phyloP scores from a whole-genome alignment of 1,140 invertebrate genomes.

The Polypedilum vanderplanki region DNA sequence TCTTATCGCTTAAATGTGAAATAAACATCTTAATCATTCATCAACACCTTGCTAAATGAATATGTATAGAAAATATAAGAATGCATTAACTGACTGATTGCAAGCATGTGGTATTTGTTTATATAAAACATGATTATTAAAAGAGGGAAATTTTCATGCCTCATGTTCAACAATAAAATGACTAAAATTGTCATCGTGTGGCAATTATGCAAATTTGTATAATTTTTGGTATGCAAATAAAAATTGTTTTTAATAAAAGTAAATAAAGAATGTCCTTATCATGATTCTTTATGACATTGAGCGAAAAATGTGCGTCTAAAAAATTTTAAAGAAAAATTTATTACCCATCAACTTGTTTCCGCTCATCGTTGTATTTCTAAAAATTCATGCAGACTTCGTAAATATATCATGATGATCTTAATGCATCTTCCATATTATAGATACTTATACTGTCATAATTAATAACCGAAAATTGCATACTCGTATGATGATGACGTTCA shows the following conservation, averaged over 20 bases:
- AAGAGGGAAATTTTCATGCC: not conserved
- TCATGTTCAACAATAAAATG: no score
- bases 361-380: not conserved
- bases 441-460: slow-evolving; percentile 14
- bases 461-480: slow-evolving; percentile 9
- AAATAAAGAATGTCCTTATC: no score
- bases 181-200: no score
- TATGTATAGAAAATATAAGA: not conserved
- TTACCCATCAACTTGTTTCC: not conserved
- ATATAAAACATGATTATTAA: not conserved
- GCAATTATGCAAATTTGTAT: not conserved
- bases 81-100: not conserved
- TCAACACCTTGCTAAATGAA: not conserved
- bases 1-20: not conserved
- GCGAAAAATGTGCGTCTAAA: slow-evolving; percentile 15
- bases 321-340: not conserved
- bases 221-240: not conserved
- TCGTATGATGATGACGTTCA: not conserved
- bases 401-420: no score
- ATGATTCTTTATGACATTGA: not conserved
- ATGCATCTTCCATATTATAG: not conserved
- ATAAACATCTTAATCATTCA: slow-evolving; percentile 14
- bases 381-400: no score
- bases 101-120: slow-evolving; percentile 12
- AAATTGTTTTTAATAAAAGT: not conserved